Conservation (phyloP, 1,140 invertebrate genomes). For the Sitobion miscanthi region DNA sequence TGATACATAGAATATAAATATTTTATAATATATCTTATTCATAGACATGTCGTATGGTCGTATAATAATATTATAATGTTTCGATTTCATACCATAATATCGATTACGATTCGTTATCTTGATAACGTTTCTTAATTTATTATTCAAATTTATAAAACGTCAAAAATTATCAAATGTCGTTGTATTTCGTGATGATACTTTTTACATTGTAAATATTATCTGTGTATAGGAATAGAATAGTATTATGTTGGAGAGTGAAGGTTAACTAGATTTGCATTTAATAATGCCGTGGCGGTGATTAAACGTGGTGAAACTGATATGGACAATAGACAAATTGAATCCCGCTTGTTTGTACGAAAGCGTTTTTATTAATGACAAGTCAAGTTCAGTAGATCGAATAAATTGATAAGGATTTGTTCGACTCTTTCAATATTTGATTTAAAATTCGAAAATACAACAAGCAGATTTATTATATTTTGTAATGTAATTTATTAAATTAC, state of each 20-base stretch:
- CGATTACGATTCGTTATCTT: not conserved
- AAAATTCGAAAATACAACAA: not conserved
- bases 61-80: not conserved
- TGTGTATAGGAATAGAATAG: not conserved
- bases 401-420: not conserved
- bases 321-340: not conserved
- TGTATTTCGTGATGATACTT: not conserved
- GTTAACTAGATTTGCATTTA: slow-evolving; percentile 15
- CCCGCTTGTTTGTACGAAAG: not conserved
- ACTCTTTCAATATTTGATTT: slow-evolving; percentile 9
- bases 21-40: not conserved
- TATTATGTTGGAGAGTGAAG: not conserved
- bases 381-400: not conserved
- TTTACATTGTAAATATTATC: not conserved
- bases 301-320: slow-evolving; percentile 3
- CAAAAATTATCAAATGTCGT: slow-evolving; percentile 1
- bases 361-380: slow-evolving; percentile 13
- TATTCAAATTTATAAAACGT: slow-evolving; percentile 4
- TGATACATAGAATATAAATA: not conserved
- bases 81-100: not conserved
- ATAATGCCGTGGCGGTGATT: not conserved
- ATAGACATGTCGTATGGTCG: not conserved
- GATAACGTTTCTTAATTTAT: not conserved
- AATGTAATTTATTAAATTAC: not conserved
- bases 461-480: not conserved